phyloP scores from a whole-genome alignment of 2,888 invertebrate genomes.

The Ischnura elegans region DNA sequence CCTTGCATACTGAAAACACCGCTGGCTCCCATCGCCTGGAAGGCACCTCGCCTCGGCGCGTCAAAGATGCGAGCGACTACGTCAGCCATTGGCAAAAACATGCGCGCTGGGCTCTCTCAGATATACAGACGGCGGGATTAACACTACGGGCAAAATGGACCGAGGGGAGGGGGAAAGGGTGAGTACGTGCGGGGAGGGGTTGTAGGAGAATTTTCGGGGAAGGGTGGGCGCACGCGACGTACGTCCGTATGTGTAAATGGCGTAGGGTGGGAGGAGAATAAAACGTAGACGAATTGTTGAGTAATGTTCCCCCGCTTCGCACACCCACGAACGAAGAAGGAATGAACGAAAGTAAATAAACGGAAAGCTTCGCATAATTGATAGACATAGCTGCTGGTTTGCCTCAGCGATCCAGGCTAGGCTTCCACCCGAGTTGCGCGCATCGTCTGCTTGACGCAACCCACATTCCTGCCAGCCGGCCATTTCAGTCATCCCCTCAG shows the following conservation, averaged over 20 bases:
- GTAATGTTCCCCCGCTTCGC: not conserved
- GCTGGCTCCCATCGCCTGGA: not conserved
- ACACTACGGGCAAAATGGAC: not conserved
- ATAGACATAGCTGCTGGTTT: not conserved
- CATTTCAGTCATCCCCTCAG: constrained; percentile 36
- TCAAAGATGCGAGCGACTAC: not conserved
- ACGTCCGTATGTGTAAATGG: constrained; percentile 21
- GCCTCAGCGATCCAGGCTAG: not conserved
- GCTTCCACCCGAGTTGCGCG: not conserved
- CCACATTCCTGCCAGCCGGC: constrained; percentile 57
- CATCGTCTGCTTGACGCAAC: constrained; percentile 56
- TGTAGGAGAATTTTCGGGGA: not conserved
- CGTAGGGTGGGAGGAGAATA: not conserved
- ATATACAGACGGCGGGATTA: constrained; percentile 31
- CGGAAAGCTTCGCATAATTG: not conserved
- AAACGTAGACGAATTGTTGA: constrained; percentile 11
- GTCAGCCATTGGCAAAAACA: constrained; percentile 20
- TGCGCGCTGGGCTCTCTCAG: not conserved
- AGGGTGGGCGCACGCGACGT: not conserved
- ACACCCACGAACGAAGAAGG: not conserved
- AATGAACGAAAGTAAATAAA: constrained; percentile 5
- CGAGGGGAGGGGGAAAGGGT: too few species aligned
- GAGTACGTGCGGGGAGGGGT: too few species aligned
- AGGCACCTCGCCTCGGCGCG: not conserved
- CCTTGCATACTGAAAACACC: not conserved